Evolutionary conservation across 1,140 invertebrate species (phyloP).

Genomic region (Pachyrhynchus sulphureomaculatus): DNA sequence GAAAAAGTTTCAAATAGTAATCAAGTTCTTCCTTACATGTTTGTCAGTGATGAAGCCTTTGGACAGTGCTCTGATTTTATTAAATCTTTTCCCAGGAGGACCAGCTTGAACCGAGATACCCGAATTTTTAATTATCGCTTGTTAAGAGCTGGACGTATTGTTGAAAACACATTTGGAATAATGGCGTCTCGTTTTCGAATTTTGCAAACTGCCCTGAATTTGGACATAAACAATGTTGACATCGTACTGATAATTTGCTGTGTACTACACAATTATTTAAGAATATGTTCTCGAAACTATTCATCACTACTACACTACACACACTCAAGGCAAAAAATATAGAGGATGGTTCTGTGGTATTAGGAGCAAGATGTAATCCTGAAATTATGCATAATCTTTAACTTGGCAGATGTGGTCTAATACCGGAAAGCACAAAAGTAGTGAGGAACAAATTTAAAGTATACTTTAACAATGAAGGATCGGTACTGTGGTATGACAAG

Average conservation of each 20-base stretch:
- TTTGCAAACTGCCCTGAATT: conserved; percentile 12
- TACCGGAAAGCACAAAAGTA: neutral
- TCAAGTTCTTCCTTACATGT: neutral
- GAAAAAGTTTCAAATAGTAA: no score
- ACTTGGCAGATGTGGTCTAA: neutral
- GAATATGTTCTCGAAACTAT: neutral
- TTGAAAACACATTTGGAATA: conserved; percentile 14
- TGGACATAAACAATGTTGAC: neutral
- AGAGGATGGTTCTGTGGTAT: neutral
- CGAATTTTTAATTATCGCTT: conserved; percentile 12
- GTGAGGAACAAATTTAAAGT: neutral
- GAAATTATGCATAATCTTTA: neutral
- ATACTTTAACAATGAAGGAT: neutral
- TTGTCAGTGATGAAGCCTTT: neutral
- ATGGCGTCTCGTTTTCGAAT: conserved; percentile 6
- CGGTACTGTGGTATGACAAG: neutral
- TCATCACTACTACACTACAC: no score
- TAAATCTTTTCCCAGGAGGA: neutral
- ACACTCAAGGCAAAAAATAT: neutral
- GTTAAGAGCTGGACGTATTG: conserved; percentile 1
- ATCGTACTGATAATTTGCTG: neutral
- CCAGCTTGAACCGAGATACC: neutral
- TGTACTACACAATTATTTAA: conserved; percentile 6
- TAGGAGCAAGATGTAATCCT: conserved; percentile 1
- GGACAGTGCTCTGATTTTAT: neutral